A percentile compares a stretch with the other conserved stretches of the same genome.
These are phyloP conservation scores for Bombycilla garrulus DNA, from an alignment of 2,113 vertebrate species.

Conservation along the genomic window DNA sequence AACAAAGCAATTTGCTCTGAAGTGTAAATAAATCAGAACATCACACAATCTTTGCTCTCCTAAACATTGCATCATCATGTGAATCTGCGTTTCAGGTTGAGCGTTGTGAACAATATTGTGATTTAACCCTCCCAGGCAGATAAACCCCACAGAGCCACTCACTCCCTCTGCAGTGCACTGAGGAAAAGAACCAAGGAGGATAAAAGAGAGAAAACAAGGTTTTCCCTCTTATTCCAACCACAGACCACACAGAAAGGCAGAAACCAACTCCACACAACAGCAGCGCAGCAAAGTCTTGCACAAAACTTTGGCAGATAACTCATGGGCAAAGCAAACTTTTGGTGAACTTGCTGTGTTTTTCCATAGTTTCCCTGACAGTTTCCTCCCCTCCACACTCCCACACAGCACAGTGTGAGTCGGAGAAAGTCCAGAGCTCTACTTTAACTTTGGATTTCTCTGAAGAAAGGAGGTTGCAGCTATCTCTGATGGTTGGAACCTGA, in stretches of 20 bases:
- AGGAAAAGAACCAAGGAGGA: not conserved
- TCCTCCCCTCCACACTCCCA: not conserved
- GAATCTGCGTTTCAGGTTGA: not conserved
- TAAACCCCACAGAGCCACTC: not conserved
- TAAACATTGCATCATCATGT: not conserved
- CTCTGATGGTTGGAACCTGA: constrained; percentile 27
- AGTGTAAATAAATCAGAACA: not conserved
- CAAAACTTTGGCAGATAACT: not conserved
- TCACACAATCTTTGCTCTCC: not conserved
- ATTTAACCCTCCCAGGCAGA: not conserved
- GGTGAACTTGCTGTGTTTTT: not conserved
- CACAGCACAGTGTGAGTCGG: not conserved
- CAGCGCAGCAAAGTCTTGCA: not conserved
- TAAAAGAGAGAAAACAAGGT: not conserved
- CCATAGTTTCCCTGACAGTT: not conserved
- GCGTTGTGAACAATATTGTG: not conserved
- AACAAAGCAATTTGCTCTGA: not conserved
- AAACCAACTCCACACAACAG: not conserved
- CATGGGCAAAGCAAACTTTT: not conserved
- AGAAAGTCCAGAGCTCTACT: not conserved
- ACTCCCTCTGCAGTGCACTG: not conserved
- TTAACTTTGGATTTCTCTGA: constrained; percentile 39
- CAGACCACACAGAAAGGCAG: not conserved
- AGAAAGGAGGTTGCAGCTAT: constrained; percentile 14
- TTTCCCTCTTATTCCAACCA: not conserved